phyloP scores from a whole-genome alignment of 1,140 invertebrate genomes.

The Manduca sexta region DNA sequence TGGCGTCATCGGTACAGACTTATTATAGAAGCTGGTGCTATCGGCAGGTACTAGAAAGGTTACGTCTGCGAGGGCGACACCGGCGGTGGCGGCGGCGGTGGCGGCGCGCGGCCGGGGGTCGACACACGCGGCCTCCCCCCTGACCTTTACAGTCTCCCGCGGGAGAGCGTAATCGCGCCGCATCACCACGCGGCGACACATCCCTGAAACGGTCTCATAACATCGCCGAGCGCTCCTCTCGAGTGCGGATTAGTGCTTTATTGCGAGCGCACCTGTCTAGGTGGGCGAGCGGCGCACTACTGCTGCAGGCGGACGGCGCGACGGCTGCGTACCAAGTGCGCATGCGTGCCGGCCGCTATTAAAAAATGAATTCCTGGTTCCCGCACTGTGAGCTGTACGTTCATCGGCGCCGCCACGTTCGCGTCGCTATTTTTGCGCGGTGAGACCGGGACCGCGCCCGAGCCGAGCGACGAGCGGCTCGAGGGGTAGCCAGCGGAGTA shows the following conservation, averaged over 20 bases:
- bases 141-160: conserved; percentile 50
- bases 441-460: conserved; percentile 35
- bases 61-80: conserved; percentile 16
- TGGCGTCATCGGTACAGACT: conserved; percentile 27
- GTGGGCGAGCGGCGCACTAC: conserved; percentile 31
- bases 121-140: conserved; percentile 28
- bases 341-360: conserved; percentile 45
- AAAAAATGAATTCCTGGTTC: conserved; percentile 62
- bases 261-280: conserved; percentile 40
- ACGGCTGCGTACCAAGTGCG: conserved; percentile 32
- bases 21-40: conserved; percentile 21
- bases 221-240: conserved; percentile 13
- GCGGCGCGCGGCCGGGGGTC: conserved; percentile 6
- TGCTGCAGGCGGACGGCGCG: conserved; percentile 40
- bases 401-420: conserved; percentile 38
- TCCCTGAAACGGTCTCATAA: conserved; percentile 32
- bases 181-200: conserved; percentile 34
- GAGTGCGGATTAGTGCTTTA: conserved; percentile 25
- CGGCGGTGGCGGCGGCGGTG: too few species aligned
- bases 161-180: conserved; percentile 36
- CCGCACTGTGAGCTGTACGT: conserved; percentile 51
- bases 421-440: conserved; percentile 27
- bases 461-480: conserved; percentile 14
- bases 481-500: conserved; percentile 28
- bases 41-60: conserved; percentile 42